Percentiles rank a stretch among this genome's conserved stretches.
Conservation (phyloP, 1,140 invertebrate species). For the Drosophila parabipectinata region DNA sequence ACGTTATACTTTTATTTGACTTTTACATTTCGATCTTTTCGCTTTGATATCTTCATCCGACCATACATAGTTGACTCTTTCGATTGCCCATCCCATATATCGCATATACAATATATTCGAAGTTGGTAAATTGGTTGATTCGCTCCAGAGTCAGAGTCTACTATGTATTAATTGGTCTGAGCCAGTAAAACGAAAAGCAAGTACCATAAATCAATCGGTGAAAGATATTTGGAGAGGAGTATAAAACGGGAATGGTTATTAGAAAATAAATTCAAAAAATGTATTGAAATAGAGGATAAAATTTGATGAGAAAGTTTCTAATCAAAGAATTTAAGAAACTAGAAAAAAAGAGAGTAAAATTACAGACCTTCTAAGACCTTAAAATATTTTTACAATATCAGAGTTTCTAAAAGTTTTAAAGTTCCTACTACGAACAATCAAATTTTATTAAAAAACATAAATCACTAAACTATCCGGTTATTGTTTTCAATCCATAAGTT, state of each 20-base stretch:
- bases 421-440: constrained; percentile 1
- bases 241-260: constrained; percentile 5
- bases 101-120: constrained; percentile 22
- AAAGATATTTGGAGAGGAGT: constrained; percentile 1
- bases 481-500: constrained; percentile 13
- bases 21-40: constrained; percentile 50
- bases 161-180: constrained; percentile 59
- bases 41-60: constrained; percentile 39
- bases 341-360: background rate
- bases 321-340: background rate
- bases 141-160: constrained; percentile 30
- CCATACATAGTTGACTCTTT: constrained; percentile 56
- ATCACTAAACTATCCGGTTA: constrained; percentile 49
- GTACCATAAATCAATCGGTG: constrained; percentile 44
- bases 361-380: too few relatives aligned
- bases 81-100: constrained; percentile 17
- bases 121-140: constrained; percentile 40
- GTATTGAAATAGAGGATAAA: background rate
- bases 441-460: background rate
- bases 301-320: background rate
- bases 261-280: background rate
- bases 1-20: constrained; percentile 65
- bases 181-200: constrained; percentile 44
- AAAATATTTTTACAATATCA: too few relatives aligned
- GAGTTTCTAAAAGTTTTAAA: too few relatives aligned